phyloP scores from a whole-genome alignment of 2,888 invertebrate genomes.

The Andrena bicolor region DNA sequence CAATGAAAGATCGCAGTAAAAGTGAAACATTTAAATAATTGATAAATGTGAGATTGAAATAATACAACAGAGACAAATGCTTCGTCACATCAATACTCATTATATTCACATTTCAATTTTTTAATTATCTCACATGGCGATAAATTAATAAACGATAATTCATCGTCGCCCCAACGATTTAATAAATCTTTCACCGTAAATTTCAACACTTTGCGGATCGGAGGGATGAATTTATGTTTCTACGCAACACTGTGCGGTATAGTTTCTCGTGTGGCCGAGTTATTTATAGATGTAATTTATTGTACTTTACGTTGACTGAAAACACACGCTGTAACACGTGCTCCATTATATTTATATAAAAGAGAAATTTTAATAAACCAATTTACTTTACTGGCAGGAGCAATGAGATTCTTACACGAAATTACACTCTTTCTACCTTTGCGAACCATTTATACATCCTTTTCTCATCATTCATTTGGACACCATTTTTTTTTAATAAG shows the following conservation, averaged over 20 bases:
- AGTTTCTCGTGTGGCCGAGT: conserved; percentile 34
- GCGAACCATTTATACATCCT: too few species aligned
- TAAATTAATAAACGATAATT: conserved; percentile 51
- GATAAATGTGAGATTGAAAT: not conserved
- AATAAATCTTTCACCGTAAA: conserved; percentile 55
- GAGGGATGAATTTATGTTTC: conserved; percentile 43
- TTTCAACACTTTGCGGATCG: conserved; percentile 51
- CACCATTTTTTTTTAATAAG: not conserved
- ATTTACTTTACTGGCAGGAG: conserved; percentile 17
- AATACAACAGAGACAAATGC: not conserved
- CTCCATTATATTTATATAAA: conserved; percentile 34
- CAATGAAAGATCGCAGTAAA: too few species aligned
- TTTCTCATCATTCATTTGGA: too few species aligned
- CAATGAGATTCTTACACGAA: too few species aligned
- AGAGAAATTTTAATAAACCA: conserved; percentile 31
- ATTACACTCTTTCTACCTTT: too few species aligned
- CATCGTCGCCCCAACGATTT: conserved; percentile 38
- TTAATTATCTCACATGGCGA: conserved; percentile 19
- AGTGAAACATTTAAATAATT: not conserved
- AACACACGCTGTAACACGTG: conserved; percentile 37
- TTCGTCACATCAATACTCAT: not conserved
- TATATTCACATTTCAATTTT: not conserved
- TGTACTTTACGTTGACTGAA: conserved; percentile 55
- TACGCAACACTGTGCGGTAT: conserved; percentile 49
- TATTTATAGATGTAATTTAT: conserved; percentile 58